Conservation (phyloP, 1,140 invertebrate genomes). For the Leguminivora glycinivorella region DNA sequence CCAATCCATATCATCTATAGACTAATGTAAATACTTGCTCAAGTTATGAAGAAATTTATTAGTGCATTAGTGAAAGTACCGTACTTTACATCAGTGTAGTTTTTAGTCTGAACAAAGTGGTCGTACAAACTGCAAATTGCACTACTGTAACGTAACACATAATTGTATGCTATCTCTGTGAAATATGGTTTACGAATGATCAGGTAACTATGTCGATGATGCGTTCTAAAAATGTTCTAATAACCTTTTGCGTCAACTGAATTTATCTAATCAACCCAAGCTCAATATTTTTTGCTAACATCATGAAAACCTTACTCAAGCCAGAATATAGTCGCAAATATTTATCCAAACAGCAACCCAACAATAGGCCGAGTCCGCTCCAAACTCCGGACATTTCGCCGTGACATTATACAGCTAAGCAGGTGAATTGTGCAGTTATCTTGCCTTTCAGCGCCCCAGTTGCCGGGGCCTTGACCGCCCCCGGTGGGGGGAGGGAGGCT, state of each 20-base stretch:
- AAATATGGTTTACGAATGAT: no score
- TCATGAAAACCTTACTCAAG: not conserved
- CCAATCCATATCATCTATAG: not conserved
- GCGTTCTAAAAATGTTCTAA: no score
- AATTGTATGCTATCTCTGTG: no score
- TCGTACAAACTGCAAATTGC: no score
- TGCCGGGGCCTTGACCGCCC: slow-evolving; percentile 19
- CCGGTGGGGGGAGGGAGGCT: not conserved
- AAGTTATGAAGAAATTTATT: not conserved
- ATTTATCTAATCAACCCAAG: no score
- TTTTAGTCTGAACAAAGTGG: no score
- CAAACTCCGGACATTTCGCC: not conserved
- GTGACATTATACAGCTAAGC: slow-evolving; percentile 18
- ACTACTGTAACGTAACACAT: no score
- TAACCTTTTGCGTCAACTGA: no score
- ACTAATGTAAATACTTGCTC: not conserved
- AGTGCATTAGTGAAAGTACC: no score
- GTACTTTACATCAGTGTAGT: no score
- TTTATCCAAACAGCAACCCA: not conserved
- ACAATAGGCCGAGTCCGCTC: not conserved
- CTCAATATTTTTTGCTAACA: not conserved
- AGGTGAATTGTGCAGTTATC: slow-evolving; percentile 27
- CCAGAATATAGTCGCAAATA: not conserved
- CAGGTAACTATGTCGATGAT: no score
- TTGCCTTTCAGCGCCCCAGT: slow-evolving; percentile 24